Conservation (phyloP, 2,888 invertebrate species). For the Calliphora vomitoria region DNA sequence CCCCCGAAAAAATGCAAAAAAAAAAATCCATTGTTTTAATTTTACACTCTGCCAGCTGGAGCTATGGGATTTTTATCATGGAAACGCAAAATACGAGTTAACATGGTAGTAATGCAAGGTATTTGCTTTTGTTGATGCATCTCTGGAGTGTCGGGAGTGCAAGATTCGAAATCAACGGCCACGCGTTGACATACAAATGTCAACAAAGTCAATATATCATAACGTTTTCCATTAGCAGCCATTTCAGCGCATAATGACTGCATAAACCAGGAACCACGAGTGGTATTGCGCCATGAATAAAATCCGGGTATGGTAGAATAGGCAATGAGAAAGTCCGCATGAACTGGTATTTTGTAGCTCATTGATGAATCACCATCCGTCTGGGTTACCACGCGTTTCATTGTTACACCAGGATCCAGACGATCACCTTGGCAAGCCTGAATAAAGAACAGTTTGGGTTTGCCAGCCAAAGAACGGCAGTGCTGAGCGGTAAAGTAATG, state of each 20-base stretch:
- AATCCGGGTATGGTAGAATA: constrained; percentile 97
- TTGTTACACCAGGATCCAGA: constrained; percentile 90
- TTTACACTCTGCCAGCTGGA: constrained; percentile 68
- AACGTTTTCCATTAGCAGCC: constrained; percentile 88
- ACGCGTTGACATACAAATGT: constrained; percentile 94
- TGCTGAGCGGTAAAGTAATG: constrained; percentile 91
- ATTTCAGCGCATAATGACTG: constrained; percentile 95
- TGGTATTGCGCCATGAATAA: constrained; percentile 97
- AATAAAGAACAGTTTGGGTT: constrained; percentile 90
- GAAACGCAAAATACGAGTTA: constrained; percentile 92
- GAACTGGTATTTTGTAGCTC: constrained; percentile 93
- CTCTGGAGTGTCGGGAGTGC: constrained; percentile 90
- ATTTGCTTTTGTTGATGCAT: constrained; percentile 97
- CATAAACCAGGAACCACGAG: constrained; percentile 98
- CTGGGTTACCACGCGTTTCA: constrained; percentile 86
- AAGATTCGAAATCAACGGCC: constrained; percentile 95
- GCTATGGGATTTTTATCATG: constrained; percentile 83
- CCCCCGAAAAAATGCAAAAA: neutral
- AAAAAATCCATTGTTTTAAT: neutral
- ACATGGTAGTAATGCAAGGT: constrained; percentile 96
- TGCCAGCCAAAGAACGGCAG: constrained; percentile 94
- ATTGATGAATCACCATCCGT: constrained; percentile 89
- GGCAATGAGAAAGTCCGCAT: constrained; percentile 96
- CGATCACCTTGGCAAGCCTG: constrained; percentile 97
- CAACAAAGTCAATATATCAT: constrained; percentile 93